Base-by-base conservation (phyloP, 2,888 invertebrate species). In the Ariolimax columbianus region DNA sequence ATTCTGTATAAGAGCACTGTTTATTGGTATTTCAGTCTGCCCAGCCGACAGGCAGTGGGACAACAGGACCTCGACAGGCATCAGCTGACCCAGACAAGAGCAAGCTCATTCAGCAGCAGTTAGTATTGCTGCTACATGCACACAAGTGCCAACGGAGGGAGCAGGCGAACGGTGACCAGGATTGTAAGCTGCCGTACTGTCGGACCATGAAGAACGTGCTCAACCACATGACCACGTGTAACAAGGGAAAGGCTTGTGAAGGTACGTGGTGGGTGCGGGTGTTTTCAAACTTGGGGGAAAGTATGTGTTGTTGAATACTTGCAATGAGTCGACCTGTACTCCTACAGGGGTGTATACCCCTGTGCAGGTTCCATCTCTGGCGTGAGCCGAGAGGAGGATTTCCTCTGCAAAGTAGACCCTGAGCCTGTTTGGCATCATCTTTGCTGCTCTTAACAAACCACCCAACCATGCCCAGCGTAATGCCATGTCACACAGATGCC, bases 151-250 rank as follows among this genome's bases (percentile, higher is more conserved):
- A 99, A 95, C 96, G 98, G 79, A 96, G 99, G 72, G 99, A 99
- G 95, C 97, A 97, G 93, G 96, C 96, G 90, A 96, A 95, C 89
- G 97, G 97, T 72, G 97, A 97, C 93, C 95, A 96, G 88, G 96
- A 96, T 23, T 99, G 99, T 94, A 96, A 96, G 43, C 95, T 99
- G 89, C 98, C 98, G n/a, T 99, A 99, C 94, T 99, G 99, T 95
- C 97, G 97, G 94, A 99, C 99, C 9, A 99, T 99, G 99, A 99
- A 99, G 94, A 98, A 97, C 91, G 99, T 99, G n/a, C 95, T 99
- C 88, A 97, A 97, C 91, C 99, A 99, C 93, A 99, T 99, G 99
- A 98, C 98, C 90, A 97, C 97, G 19, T 99, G 99, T 95, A 97
- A 97, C 94, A 97, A 97, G 33, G 99, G 99, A 83, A 94, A 95